phyloP scores from a whole-genome alignment of 1,140 invertebrate species.

The Helicorthomorpha holstii region DNA sequence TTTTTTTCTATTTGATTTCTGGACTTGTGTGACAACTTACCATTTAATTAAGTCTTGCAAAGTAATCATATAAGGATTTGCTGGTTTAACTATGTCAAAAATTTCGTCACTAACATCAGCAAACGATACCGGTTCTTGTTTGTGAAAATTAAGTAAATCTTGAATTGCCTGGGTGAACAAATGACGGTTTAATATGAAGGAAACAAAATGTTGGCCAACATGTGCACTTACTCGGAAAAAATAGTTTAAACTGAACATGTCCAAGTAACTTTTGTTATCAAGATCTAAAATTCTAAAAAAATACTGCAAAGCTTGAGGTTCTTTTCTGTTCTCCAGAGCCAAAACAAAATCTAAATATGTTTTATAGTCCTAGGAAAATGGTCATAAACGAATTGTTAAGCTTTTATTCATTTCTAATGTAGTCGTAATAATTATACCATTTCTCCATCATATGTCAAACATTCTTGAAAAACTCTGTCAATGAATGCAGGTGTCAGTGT shows the following conservation, averaged over 20 bases:
- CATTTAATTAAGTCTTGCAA: constrained; percentile 56
- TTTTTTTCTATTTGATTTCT: not conserved
- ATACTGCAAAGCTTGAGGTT: constrained; percentile 79
- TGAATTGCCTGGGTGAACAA: constrained; percentile 82
- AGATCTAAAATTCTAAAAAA: constrained; percentile 86
- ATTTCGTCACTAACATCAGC: constrained; percentile 94
- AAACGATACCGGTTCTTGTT: constrained; percentile 70
- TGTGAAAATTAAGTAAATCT: constrained; percentile 67
- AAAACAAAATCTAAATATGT: constrained; percentile 89
- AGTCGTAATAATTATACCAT: constrained; percentile 40
- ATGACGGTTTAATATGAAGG: constrained; percentile 8
- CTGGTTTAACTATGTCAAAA: constrained; percentile 92
- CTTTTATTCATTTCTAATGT: not conserved
- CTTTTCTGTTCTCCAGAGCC: constrained; percentile 77
- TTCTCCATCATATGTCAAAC: constrained; percentile 85
- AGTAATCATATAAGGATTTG: constrained; percentile 66
- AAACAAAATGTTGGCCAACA: constrained; percentile 4
- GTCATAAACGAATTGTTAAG: not conserved
- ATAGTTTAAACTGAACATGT: constrained; percentile 77
- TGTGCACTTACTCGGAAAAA: no score
- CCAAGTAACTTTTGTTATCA: constrained; percentile 67
- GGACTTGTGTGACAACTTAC: constrained; percentile 17
- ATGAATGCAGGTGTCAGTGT: constrained; percentile 83
- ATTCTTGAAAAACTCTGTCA: constrained; percentile 86
- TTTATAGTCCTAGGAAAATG: constrained; percentile 60